Base-by-base conservation (phyloP, 1,140 invertebrate species). In the Tenebrio molitor region DNA sequence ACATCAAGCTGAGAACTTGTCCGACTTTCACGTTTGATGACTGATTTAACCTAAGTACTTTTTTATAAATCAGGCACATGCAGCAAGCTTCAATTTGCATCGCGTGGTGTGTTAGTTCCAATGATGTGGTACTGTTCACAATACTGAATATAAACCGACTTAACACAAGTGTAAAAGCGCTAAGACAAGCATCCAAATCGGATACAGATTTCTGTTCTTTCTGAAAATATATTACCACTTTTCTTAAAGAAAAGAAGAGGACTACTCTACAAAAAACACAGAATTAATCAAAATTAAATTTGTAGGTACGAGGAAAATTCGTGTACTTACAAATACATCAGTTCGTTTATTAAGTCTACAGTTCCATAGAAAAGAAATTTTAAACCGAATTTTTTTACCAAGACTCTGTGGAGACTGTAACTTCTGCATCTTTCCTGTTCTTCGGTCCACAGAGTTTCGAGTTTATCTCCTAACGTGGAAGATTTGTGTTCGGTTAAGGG, bases 1-100 rank as follows among this genome's bases (percentile, higher is more conserved):
- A 93, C 72, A 97, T 86, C 0, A 96, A 79, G 77, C 96, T 95
- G 3, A 96, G 89, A 29, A 96, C 89, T 83, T 95, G 93, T 3
- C 95, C 95, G 34, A 12, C 12, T 3, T 5, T 39, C 5, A 12
- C 2, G 2, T 12, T n/a, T 8, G 36, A 7, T 12, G 36, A n/a
- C 12, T 39, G 89, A 87, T 2, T 93, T 94, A 2, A 93, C 94
- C 79, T 92, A 86, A 14, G 89, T 83, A 92, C 89, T 85, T 93
- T 93, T 81, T 89, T 87, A 76, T 92, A 93, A 71, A 93, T 88
- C 7, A 93, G 82, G 7, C 90, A 88, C 75, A 88, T 91, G 36
- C 88, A 87, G 90, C 89, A 14, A 93, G 85, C 44, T 91, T 85
- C 74, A 91, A n/a, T 87, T 81, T 91, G 89, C 88, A 93, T 90